Percentiles rank a stretch among this genome's conserved stretches.
Conservation (phyloP, 2,113 vertebrate species). For the Athene cunicularia region DNA sequence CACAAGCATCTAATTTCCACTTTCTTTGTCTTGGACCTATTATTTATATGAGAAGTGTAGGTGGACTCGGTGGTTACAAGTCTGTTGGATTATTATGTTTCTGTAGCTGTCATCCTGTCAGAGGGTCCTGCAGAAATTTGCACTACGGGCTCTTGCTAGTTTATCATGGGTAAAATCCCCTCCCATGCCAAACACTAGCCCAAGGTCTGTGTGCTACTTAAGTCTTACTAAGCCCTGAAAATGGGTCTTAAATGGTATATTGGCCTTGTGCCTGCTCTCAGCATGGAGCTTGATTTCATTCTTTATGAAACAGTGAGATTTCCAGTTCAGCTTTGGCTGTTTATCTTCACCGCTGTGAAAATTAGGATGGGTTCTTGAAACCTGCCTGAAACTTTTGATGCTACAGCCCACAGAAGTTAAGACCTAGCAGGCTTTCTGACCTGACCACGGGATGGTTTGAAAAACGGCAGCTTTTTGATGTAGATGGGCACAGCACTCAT, state of each 20-base stretch:
- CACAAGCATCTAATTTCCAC: constrained; percentile 58
- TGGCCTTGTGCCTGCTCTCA: background rate
- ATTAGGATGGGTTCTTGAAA: background rate
- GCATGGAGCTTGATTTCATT: background rate
- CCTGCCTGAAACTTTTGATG: background rate
- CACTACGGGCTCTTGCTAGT: background rate
- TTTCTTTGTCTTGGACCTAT: constrained; percentile 37
- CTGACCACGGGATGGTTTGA: background rate
- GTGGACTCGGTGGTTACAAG: constrained; percentile 17
- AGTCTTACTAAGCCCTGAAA: constrained; percentile 3
- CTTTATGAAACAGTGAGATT: background rate
- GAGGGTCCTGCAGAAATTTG: constrained; percentile 21
- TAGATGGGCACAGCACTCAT: background rate
- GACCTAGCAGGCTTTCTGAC: background rate
- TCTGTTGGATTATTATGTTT: constrained; percentile 20
- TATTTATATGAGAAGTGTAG: constrained; percentile 37
- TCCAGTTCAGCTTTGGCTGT: background rate
- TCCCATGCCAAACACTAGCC: background rate
- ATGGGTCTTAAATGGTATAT: background rate
- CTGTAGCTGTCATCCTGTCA: constrained; percentile 33
- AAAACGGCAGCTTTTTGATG: background rate
- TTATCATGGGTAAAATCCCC: background rate
- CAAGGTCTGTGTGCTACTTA: background rate
- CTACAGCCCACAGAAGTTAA: background rate
- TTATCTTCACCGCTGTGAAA: background rate